Conservation (phyloP, 2,113 vertebrate species). For the Oreochromis tanganicae region DNA sequence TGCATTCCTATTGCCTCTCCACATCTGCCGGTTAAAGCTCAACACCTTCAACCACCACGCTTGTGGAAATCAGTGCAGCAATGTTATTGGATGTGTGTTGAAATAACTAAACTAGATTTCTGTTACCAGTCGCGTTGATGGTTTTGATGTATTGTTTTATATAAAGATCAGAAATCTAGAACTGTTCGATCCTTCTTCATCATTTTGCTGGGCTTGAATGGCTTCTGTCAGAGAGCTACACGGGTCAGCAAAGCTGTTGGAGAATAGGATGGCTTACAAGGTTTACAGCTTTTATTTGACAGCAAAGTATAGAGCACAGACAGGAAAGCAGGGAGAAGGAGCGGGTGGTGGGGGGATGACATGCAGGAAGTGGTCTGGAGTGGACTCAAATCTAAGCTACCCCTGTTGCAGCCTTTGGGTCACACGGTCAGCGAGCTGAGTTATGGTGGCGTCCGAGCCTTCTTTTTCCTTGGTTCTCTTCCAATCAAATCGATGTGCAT, state of each 20-base stretch:
- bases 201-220: background rate
- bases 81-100: background rate
- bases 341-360: background rate
- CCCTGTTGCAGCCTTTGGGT: background rate
- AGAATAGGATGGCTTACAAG: background rate
- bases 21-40: slow-evolving; percentile 26
- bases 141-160: background rate
- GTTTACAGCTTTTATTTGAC: background rate
- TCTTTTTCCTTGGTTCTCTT: background rate
- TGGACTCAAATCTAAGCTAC: background rate
- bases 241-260: background rate
- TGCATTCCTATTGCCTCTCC: slow-evolving; percentile 8
- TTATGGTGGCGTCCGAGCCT: background rate
- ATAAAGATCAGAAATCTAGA: background rate
- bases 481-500: background rate
- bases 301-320: background rate
- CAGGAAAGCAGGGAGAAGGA: background rate
- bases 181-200: background rate
- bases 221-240: background rate
- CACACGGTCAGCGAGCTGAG: background rate
- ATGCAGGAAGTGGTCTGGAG: background rate
- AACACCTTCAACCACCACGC: background rate
- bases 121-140: background rate
- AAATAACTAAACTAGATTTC: background rate
- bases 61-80: slow-evolving; percentile 4